These are phyloP conservation scores for Corapipo altera DNA, from an alignment of 2,113 vertebrate genomes.

Conservation along the genomic window DNA sequence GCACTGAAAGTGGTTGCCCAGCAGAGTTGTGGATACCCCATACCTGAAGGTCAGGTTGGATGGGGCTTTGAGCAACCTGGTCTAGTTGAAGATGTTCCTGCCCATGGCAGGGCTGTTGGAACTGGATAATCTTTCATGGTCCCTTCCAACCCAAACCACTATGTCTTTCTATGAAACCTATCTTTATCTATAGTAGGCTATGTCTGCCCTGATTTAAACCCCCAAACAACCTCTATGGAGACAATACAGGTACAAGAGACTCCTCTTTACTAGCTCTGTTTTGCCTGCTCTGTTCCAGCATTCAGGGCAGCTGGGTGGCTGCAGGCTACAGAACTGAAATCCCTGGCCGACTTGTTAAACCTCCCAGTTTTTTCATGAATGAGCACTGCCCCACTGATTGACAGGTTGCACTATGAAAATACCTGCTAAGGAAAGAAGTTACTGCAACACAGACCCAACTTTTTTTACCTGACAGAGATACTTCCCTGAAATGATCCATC, in stretches of 20 bases:
- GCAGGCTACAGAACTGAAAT: neutral
- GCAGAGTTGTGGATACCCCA: neutral
- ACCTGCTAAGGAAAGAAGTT: neutral
- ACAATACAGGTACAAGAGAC: neutral
- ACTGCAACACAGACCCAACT: neutral
- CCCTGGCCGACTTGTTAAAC: neutral
- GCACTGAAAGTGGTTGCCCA: neutral
- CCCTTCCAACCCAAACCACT: neutral
- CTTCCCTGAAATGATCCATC: neutral
- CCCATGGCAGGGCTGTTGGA: neutral
- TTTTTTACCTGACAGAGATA: neutral
- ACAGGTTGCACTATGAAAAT: neutral
- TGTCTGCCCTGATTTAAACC: neutral
- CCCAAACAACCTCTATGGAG: neutral
- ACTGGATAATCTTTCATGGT: neutral
- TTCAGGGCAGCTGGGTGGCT: neutral
- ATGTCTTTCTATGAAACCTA: neutral
- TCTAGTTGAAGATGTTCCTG: neutral
- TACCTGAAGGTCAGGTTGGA: neutral
- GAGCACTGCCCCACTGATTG: rapidly evolving
- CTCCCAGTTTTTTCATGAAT: neutral
- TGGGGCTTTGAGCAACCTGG: neutral
- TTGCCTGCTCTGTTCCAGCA: neutral
- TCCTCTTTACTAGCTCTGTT: neutral
- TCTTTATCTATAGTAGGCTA: neutral